Evolutionary conservation across 2,113 vertebrate species (phyloP), one percentile per base, ranked within the genome.

Genomic region (Cryptomyrus ogoouensis): DNA sequence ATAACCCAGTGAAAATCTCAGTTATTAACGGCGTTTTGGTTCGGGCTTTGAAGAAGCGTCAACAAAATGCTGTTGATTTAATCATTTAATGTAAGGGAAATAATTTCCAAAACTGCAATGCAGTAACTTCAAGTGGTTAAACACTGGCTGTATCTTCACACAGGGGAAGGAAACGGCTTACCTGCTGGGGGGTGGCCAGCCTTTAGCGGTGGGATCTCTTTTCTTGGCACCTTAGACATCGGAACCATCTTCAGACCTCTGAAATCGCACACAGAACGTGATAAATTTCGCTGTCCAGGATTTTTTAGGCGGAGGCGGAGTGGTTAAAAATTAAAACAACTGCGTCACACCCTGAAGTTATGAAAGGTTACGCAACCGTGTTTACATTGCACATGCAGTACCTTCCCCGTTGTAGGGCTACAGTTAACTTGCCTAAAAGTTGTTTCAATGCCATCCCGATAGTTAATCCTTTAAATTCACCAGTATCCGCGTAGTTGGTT

Each of bases 131-230:
- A 9, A 86, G 9, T 31, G 46, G 24, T 50, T n/a, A 50, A n/a
- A 10, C 19, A 52, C 5, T 87, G 21, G 10, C 21, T 49, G 13
- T 21, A 49, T 12, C 19, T 49, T 85, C 5, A 49, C 7, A 27
- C n/a, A 85, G 83, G 7, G 44, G 7, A 10, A n/a, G 1, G 24
- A 17, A 52, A 88, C 53, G 10, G 0, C 27, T n/a, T 89, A 89
- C 89, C 89, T 89, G 89, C 89, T 13, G 89, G 89, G 19, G 88
- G 84, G 21, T 89, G 90, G 15, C 90, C 90, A 88, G 83, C 90
- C 31, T 88, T 91, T 1, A 91, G 85, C 5, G 89, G 12, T 6
- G 90, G 42, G 42, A 47, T 88, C 7, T 49, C 56, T 31, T 50
- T 46, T 24, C 44, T 8, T 53, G 62, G 58, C 15, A 49, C 27